A percentile compares a stretch with the other conserved stretches of the same genome.
Evolutionary conservation across 2,888 invertebrate genomes (phyloP).

Genomic region (Dicycla oo): DNA sequence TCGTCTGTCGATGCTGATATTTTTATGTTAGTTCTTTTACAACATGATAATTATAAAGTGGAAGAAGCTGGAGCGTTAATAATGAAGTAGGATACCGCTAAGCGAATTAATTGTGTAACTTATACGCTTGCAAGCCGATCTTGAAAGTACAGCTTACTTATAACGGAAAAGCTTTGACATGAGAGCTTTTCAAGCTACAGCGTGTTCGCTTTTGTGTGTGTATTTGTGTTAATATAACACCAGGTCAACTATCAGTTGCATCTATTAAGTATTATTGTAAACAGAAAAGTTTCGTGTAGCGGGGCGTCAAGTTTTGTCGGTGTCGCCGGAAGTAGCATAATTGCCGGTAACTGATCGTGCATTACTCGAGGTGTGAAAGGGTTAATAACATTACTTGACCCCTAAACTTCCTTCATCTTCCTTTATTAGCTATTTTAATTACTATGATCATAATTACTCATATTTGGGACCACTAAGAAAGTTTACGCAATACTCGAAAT

Average conservation of each 20-base stretch:
- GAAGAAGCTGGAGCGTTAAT: conserved; percentile 8
- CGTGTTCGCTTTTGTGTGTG: conserved; percentile 13
- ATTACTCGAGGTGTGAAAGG: conserved; percentile 87
- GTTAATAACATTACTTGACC: conserved; percentile 89
- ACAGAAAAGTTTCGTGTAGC: conserved; percentile 63
- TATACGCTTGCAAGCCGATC: conserved; percentile 19
- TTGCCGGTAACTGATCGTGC: conserved; percentile 87
- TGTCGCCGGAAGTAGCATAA: conserved; percentile 84
- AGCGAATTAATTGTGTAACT: conserved; percentile 36
- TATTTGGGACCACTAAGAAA: conserved; percentile 8
- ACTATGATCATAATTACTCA: conserved; percentile 37
- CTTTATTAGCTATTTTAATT: conserved; percentile 55
- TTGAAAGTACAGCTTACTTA: conserved; percentile 24
- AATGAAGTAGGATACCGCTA: conserved; percentile 29
- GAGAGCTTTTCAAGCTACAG: conserved; percentile 15
- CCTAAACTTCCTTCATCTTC: conserved; percentile 78
- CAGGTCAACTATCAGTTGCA: conserved; percentile 64
- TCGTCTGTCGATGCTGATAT: background rate
- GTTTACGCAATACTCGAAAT: conserved; percentile 23
- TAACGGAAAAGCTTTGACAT: conserved; percentile 30
- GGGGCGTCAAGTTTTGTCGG: conserved; percentile 76
- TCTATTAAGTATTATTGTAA: conserved; percentile 61
- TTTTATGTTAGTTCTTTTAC: background rate
- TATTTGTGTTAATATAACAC: conserved; percentile 46
- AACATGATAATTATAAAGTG: conserved; percentile 3